A percentile compares a stretch with the other conserved stretches of the same genome.
These are phyloP conservation scores for Aegypius monachus DNA, from an alignment of 2,113 vertebrate species.

Conservation along the genomic window DNA sequence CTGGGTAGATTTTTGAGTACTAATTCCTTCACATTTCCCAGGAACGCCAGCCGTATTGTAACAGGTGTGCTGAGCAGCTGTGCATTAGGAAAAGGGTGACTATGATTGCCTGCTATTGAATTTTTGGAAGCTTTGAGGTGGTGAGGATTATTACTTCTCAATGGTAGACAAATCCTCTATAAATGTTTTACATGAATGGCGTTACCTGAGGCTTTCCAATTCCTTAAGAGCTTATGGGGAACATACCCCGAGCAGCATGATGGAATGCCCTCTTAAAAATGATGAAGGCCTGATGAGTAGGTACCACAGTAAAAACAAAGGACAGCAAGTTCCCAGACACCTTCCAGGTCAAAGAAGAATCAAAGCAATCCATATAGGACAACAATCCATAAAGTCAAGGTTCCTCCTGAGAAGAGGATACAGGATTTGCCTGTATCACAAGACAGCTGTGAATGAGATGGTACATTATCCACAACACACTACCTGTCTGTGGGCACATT, in stretches of 20 bases:
- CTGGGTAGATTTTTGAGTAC: background rate
- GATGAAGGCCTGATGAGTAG: background rate
- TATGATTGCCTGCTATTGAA: background rate
- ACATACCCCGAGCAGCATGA: background rate
- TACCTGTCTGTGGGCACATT: background rate
- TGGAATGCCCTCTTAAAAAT: background rate
- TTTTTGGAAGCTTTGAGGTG: background rate
- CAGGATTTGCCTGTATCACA: background rate
- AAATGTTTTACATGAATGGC: background rate
- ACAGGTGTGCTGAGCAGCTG: background rate
- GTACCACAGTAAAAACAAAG: background rate
- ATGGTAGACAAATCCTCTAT: background rate
- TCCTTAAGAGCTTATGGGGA: background rate
- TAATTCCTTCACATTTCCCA: background rate
- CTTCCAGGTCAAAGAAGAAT: background rate
- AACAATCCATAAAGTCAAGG: background rate
- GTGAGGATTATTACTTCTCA: background rate
- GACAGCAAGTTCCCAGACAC: accelerated
- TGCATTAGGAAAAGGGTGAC: background rate
- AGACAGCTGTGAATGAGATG: background rate
- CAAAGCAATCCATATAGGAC: background rate
- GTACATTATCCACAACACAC: background rate
- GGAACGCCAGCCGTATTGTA: background rate
- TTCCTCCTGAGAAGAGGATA: background rate
- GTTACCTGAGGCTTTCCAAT: background rate